Base-by-base conservation (phyloP, 2,797 vertebrate genomes). In the Chelon auratus region DNA sequence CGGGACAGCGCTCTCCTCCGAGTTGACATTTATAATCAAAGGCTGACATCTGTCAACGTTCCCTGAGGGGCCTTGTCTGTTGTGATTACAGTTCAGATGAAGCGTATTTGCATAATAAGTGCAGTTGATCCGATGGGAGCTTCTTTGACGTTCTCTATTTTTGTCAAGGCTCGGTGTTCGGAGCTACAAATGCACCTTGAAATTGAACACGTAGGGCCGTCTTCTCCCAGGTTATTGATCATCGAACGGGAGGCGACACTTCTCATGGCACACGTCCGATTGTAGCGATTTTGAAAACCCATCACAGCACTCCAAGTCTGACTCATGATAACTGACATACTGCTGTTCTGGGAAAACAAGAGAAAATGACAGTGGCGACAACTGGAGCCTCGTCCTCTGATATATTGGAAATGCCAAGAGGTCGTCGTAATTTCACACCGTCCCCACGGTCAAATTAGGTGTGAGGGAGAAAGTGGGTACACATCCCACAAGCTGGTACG, bases 11-110 rank as follows among this genome's bases (percentile, higher is more conserved):
- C 84, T 82, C 63, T 69, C 77, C 81, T 87, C 69, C 3, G 62
- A 78, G 80, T 77, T 92, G 93, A 90, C 92, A 89, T 93, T 91
- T 88, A 85, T 87, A 93, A 92, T 93, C 88, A 91, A 91, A 93
- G 75, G 78, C 77, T 92, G 92, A 93, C 92, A 92, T 94, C 92
- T 93, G 92, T 91, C 92, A 91, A 68, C 62, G 57, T 76, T 91
- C 92, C 88, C 92, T 51, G 8, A 82, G 90, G 89, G 91, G 76
- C 60, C 82, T 81, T 93, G 93, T 93, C 93, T 90, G 83, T 85
- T 91, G 80, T 90, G 85, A 91, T 93, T 91, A 93, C 86, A 80
- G 63, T 61, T 86, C 75, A 58, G 77, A 84, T 87, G 80, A 84
- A 58, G 56, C 14, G 18, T 61, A 91, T 94, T 92, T 93, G 89